Percentiles rank a stretch among this genome's conserved stretches.
Evolutionary conservation across 2,888 invertebrate species (phyloP).

Genomic region (Meiosimyza decipiens): DNA sequence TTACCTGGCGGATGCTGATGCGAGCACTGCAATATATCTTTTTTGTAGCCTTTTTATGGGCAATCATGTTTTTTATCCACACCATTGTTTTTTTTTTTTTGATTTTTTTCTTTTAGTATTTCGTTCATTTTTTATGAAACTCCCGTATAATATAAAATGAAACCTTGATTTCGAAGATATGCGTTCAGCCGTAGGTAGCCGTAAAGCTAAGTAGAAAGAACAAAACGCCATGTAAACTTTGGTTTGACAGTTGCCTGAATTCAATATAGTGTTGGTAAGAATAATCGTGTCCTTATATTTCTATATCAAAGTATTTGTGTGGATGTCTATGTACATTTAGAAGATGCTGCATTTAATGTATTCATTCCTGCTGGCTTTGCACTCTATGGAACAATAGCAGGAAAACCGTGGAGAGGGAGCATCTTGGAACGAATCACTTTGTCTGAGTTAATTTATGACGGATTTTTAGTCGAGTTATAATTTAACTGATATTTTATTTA

Average conservation of each 20-base stretch:
- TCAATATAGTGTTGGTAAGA: background rate
- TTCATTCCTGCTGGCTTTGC: conserved; percentile 25
- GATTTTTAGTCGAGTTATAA: conserved; percentile 35
- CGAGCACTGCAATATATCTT: conserved; percentile 61
- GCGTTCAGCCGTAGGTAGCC: conserved; percentile 38
- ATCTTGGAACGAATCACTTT: conserved; percentile 58
- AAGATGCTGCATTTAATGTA: conserved; percentile 40
- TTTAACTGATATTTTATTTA: conserved; percentile 12
- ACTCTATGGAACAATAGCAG: background rate
- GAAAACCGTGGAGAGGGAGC: background rate
- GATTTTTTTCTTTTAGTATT: conserved; percentile 28
- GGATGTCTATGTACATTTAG: conserved; percentile 30
- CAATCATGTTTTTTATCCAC: conserved; percentile 53
- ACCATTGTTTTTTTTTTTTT: conserved; percentile 44
- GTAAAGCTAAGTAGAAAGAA: background rate
- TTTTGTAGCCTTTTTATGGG: conserved; percentile 62
- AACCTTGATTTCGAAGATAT: conserved; percentile 58
- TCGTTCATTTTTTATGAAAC: conserved; percentile 35
- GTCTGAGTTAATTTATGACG: conserved; percentile 59
- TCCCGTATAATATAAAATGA: conserved; percentile 56
- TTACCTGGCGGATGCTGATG: conserved; percentile 46
- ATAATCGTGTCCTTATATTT: background rate
- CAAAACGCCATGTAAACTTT: background rate
- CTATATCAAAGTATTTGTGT: background rate
- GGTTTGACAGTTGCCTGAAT: conserved; percentile 5